Conservation (phyloP, 2,113 vertebrate genomes). For the Brienomyrus brachyistius region DNA sequence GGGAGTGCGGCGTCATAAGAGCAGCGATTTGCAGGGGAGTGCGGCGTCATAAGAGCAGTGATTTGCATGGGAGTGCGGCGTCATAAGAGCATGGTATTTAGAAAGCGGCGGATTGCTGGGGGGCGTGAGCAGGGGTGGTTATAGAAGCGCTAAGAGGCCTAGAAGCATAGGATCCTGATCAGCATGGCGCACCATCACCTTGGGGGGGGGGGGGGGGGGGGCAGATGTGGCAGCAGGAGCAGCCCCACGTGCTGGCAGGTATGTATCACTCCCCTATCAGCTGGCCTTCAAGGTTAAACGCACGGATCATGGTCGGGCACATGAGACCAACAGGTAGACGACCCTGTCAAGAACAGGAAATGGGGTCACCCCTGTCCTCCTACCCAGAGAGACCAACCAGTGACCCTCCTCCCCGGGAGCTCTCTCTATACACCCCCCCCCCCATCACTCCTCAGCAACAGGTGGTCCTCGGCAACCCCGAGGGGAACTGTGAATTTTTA, state of each 20-base stretch:
- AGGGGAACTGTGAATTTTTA: slow-evolving; percentile 1
- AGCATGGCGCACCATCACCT: background rate
- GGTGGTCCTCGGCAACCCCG: background rate
- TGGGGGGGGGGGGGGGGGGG: background rate
- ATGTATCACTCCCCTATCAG: slow-evolving; percentile 16
- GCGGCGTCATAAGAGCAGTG: too few species aligned
- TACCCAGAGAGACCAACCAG: background rate
- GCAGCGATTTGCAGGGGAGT: too few species aligned
- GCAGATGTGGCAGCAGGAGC: background rate
- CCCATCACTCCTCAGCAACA: background rate
- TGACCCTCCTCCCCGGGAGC: background rate
- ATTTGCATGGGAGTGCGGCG: background rate
- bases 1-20: too few species aligned
- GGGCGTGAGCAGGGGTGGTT: too few species aligned
- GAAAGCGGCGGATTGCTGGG: too few species aligned
- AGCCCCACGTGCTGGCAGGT: slow-evolving; percentile 34
- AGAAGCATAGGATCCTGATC: background rate
- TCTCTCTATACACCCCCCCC: background rate
- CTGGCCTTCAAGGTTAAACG: slow-evolving; percentile 31
- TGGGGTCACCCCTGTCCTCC: background rate
- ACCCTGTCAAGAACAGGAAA: background rate
- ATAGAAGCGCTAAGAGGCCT: background rate
- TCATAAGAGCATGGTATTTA: background rate
- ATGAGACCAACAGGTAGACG: background rate
- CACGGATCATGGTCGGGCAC: background rate